Conservation (phyloP, 2,888 invertebrate genomes). For the Drosophila eohydei region DNA sequence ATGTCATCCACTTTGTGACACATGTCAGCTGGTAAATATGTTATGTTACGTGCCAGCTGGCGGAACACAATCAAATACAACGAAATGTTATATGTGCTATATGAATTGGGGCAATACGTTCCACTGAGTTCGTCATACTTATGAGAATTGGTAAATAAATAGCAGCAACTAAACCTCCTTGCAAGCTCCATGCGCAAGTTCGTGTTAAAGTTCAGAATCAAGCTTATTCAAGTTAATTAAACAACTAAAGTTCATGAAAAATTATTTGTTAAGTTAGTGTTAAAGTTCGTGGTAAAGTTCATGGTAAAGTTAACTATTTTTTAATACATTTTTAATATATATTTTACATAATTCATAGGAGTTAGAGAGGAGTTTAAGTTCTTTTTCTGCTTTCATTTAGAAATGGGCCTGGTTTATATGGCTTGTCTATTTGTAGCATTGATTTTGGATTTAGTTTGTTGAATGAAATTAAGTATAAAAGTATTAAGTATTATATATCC, state of each 20-base stretch:
- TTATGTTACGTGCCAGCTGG: slow-evolving; percentile 1
- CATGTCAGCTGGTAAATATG: slow-evolving; percentile 41
- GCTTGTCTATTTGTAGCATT: too few relatives aligned
- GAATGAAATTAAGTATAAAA: too few relatives aligned
- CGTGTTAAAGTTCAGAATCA: not conserved
- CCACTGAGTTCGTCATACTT: not conserved
- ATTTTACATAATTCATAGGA: too few relatives aligned
- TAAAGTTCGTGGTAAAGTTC: not conserved
- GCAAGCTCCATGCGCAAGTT: too few relatives aligned
- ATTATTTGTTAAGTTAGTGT: not conserved
- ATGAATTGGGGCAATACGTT: not conserved
- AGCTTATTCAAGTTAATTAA: not conserved
- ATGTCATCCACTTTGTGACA: slow-evolving; percentile 61
- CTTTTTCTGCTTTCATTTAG: too few relatives aligned
- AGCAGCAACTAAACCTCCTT: not conserved
- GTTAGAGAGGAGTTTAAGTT: too few relatives aligned
- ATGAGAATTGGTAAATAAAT: too few relatives aligned
- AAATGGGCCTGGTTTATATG: too few relatives aligned
- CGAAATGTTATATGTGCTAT: not conserved
- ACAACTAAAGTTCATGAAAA: not conserved
- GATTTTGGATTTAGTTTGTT: too few relatives aligned
- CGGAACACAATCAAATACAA: not conserved
- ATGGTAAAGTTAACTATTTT: not conserved
- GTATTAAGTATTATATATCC: too few relatives aligned
- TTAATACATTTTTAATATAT: too few relatives aligned